Evolutionary conservation across 2,797 vertebrate genomes (phyloP), one percentile per base, ranked within the genome.

Genomic region (Lagocephalus sceleratus): DNA sequence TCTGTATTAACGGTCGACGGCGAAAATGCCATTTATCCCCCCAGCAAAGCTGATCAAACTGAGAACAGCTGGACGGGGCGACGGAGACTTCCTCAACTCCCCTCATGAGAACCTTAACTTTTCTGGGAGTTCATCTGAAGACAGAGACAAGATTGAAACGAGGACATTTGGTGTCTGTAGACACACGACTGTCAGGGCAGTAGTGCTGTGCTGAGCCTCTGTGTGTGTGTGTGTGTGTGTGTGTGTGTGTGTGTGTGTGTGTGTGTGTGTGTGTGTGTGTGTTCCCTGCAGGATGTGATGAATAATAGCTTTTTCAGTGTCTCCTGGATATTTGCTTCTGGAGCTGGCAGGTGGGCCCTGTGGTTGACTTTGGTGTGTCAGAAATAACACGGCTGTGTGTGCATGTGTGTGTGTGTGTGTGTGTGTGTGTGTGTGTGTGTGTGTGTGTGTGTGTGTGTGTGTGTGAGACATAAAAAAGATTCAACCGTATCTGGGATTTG

Each of bases 261-360:
- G 2, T 40, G n/a, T 42, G 3, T 42, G 50, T 54, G 52, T 53
- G 29, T 41, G 26, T 42, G 7, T 15, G 0, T 0, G 43, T 41
- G 66, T 53, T 67, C 63, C 60, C 76, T 65, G 59, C 56, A 59
- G 71, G 19, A 35, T 51, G 55, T 73, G 65, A 75, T 78, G 81
- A 83, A 80, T 82, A 82, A 81, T 76, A 70, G 51, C 53, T 66
- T 70, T 76, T 74, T 57, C 76, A 83, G 71, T 67, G 57, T 73
- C 80, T 66, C 71, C 67, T 68, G 66, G 73, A 78, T 78, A 66
- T 78, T 72, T 71, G 51, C 64, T 46, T 76, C 54, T 63, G 14
- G 60, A 51, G 66, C 66, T 64, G 58, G 57, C 58, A 72, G 78
- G 73, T 68, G 58, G 58, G 70, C 66, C 48, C 54, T 19, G 43